Evolutionary conservation across 2,113 vertebrate species (phyloP), one percentile per base, ranked within the genome.

Genomic region (Theropithecus gelada): DNA sequence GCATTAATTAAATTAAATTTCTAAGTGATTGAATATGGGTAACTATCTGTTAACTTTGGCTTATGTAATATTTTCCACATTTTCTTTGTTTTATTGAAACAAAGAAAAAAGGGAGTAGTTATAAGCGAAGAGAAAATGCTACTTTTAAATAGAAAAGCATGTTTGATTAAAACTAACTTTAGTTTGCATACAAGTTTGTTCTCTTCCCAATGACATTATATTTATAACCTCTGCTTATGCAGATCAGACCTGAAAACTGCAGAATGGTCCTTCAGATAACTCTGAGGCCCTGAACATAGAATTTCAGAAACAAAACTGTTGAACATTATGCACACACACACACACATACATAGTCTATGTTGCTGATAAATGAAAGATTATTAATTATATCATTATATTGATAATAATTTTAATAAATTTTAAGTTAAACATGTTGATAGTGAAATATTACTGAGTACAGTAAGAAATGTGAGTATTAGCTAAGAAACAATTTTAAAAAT

Each of bases 251-350:
- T 35, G 5, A 79, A 9, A 30, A 32, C 10, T 61, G 5, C 17
- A 59, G 22, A 80, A 70, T 6, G 32, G 20, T 0, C 25, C 25
- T 22, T 23, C 4, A 48, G 8, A 8, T 52, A 23, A 66, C 3
- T 4, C 30, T 50, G n/a, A 9, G 61, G 2, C 35, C 40, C 7
- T n/a, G 35, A 8, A 11, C 38, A 6, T 0, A 1, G 32, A 55
- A 5, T 8, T 92, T 66, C 40, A 3, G 12, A 88, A 89, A 73
- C 11, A 64, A 94, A 70, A 0, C 16, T 45, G 17, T 50, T 43
- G 27, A 64, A 64, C 12, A 12, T 64, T 64, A 14, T 13, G 30
- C 27, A 30, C 59, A 30, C 25, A 61, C 59, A 27, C 57, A 57
- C 55, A 55, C 52, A 59, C 22, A 59, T 22, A 59, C 23, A 59